Conservation (phyloP, 2,888 invertebrate species). For the Dendrolimus houi region DNA sequence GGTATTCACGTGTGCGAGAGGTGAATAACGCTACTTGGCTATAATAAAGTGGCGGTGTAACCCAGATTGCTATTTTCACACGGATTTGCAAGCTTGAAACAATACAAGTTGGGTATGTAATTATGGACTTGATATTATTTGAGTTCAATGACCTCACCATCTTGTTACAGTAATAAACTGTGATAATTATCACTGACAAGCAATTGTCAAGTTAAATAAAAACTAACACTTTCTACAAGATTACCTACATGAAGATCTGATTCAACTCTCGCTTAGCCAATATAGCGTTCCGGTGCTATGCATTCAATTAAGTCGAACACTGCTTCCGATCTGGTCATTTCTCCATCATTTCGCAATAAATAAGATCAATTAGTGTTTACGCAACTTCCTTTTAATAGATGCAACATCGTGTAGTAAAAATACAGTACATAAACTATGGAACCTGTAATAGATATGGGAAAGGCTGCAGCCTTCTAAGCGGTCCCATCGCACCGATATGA, state of each 20-base stretch:
- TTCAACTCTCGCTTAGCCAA: constrained; percentile 5
- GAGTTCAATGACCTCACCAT: constrained; percentile 43
- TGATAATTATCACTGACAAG: too few relatives aligned
- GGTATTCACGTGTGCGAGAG: not conserved
- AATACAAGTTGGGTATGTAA: constrained; percentile 37
- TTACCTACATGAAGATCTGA: too few relatives aligned
- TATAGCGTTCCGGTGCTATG: constrained; percentile 8
- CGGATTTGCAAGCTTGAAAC: constrained; percentile 53
- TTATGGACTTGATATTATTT: constrained; percentile 31
- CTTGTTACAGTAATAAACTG: constrained; percentile 13
- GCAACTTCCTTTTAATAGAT: not conserved
- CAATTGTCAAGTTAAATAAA: too few relatives aligned
- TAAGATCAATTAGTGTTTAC: not conserved
- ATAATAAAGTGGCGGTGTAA: constrained; percentile 29
- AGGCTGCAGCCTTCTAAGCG: not conserved
- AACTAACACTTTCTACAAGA: too few relatives aligned
- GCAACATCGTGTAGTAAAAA: not conserved
- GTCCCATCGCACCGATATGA: constrained; percentile 43
- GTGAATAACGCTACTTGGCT: constrained; percentile 7
- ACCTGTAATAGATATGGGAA: not conserved
- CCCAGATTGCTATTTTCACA: constrained; percentile 58
- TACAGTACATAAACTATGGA: too few relatives aligned
- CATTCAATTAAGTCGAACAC: not conserved
- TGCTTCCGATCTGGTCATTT: not conserved
- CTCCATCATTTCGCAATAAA: not conserved